Evolutionary conservation across 2,888 invertebrate genomes (phyloP).

Genomic region (Helobdella robusta): DNA sequence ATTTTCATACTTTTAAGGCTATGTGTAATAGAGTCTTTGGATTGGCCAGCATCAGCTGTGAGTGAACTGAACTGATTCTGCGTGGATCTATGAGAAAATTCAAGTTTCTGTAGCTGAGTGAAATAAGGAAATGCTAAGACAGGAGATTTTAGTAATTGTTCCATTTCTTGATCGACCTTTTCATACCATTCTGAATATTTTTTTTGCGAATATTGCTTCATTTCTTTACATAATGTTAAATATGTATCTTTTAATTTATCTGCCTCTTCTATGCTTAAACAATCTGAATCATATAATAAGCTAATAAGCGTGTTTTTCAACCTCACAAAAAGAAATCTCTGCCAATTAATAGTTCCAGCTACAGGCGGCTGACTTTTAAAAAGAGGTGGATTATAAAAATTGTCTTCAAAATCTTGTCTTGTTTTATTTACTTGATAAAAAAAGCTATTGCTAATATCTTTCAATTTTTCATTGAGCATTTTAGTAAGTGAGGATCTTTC

Average conservation of each 20-base stretch:
- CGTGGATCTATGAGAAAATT: no score
- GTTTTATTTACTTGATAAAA: conserved; percentile 55
- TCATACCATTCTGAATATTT: conserved; percentile 24
- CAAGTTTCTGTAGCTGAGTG: no score
- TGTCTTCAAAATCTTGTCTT: conserved; percentile 45
- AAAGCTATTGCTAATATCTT: conserved; percentile 62
- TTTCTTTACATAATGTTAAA: conserved; percentile 14
- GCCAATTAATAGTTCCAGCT: conserved; percentile 80
- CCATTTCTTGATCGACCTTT: conserved; percentile 4
- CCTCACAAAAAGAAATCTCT: conserved; percentile 65
- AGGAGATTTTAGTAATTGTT: conserved; percentile 12
- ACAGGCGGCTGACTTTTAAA: conserved; percentile 67
- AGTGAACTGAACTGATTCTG: no score
- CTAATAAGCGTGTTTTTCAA: conserved; percentile 70
- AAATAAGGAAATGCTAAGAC: no score
- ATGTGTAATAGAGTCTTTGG: no score
- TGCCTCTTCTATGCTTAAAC: conserved; percentile 63
- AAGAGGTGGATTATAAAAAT: conserved; percentile 58
- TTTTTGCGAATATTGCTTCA: conserved; percentile 10
- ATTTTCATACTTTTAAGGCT: no score
- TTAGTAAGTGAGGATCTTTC: conserved; percentile 65
- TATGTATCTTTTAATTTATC: conserved; percentile 52
- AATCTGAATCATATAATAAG: conserved; percentile 66
- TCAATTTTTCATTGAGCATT: conserved; percentile 70
- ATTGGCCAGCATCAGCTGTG: no score